Evolutionary conservation across 2,797 vertebrate species (phyloP), one percentile per base, ranked within the genome.

Genomic region (Pipistrellus pygmaeus): DNA sequence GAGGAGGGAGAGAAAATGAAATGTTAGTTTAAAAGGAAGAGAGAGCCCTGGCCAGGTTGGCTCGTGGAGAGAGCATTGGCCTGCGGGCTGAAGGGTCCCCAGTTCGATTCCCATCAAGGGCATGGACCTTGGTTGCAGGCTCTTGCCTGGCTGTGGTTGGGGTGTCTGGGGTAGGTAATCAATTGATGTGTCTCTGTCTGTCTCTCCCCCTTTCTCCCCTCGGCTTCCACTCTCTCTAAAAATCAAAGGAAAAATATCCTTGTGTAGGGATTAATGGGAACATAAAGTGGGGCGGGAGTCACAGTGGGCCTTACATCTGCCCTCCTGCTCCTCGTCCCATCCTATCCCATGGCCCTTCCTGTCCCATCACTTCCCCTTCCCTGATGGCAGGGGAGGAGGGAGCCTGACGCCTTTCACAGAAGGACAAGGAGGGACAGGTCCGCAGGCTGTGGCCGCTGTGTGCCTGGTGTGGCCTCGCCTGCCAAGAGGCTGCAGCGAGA

Each of bases 1-100:
- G 68, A 41, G 71, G 96, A 27, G 82, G 81, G 71, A 81, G 41
- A 32, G 66, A 84, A 44, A 55, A 82, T 60, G 76, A 57, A 46
- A 72, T 11, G 3, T 4, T 27, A 55, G 66, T 18, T 88, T 92
- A 30, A 20, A 78, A 75, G 18, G 38, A 27, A 62, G 30, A 66
- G 30, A n/a, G 62, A 32, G 62, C 62, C 30, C 62, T 66, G 62
- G 30, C 30, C 7, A 3, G 30, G n/a, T 17, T 66, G 30, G 62
- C 62, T 32, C 62, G 30, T 30, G 60, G 27, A 30, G 27, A 62
- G 25, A 62, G 27, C 5, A 14, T 14, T 25, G 25, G 57, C 25
- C 57, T 62, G 27, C 2, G 25, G 57, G 23, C 57, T 60, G 25
- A 13, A 60, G 25, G 25, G 57, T 60, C 25, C 57, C 10, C 0